phyloP scores from a whole-genome alignment of 2,797 vertebrate genomes.

The Spinibarbus caldwelli region DNA sequence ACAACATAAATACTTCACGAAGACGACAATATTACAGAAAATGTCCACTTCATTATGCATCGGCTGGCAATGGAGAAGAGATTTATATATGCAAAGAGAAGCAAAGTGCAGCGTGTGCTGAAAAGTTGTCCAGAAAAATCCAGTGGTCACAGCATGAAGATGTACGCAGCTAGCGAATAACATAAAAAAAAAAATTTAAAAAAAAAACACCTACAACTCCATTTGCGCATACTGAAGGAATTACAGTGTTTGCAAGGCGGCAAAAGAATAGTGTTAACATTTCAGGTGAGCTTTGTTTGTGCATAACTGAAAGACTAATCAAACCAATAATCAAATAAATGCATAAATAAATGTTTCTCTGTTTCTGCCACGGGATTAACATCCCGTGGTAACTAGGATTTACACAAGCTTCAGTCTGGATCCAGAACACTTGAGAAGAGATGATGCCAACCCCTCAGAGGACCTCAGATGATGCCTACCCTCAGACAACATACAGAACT shows the following conservation, averaged over 20 bases:
- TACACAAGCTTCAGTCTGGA: no score
- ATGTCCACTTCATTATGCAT: background rate
- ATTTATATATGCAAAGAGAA: conserved; percentile 11
- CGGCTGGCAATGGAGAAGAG: conserved; percentile 3
- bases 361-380: no score
- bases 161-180: background rate
- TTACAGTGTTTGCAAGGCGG: background rate
- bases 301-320: background rate
- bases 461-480: no score
- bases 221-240: background rate
- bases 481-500: no score
- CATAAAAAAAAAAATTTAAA: background rate
- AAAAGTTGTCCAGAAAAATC: conserved; percentile 5
- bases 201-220: background rate
- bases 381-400: no score
- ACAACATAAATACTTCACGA: background rate
- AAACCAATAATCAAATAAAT: background rate
- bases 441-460: no score
- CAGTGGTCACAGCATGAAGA: background rate
- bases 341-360: no score
- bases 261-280: background rate
- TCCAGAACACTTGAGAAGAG: no score
- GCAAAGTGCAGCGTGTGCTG: conserved; percentile 4
- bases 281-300: background rate
- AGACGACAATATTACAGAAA: background rate